Percentiles rank a stretch among this genome's conserved stretches.
Evolutionary conservation across 1,140 invertebrate species (phyloP).

Genomic region (Psilanteris sp.): DNA sequence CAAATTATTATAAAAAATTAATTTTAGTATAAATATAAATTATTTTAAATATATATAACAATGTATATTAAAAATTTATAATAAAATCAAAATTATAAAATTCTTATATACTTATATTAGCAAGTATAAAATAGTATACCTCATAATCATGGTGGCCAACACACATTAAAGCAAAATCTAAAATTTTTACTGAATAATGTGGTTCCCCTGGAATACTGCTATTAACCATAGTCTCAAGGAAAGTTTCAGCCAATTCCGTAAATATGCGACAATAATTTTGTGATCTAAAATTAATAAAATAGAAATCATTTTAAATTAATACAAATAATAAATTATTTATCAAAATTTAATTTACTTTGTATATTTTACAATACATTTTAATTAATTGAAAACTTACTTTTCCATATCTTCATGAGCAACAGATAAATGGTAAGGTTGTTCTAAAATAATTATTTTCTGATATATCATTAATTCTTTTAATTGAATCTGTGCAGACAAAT

Average conservation of each 20-base stretch:
- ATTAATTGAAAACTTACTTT: slow-evolving; percentile 80
- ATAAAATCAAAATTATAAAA: too few species aligned
- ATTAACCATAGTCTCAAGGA: slow-evolving; percentile 90
- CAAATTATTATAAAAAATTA: too few species aligned
- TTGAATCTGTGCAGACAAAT: slow-evolving; percentile 82
- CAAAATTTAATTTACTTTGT: too few species aligned
- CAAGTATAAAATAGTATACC: too few species aligned
- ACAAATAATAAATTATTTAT: too few species aligned
- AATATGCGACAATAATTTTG: slow-evolving; percentile 97
- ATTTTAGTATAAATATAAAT: too few species aligned
- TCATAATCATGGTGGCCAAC: slow-evolving; percentile 98
- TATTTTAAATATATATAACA: too few species aligned
- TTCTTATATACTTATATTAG: too few species aligned
- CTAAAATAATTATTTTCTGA: slow-evolving; percentile 88
- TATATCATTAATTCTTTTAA: slow-evolving; percentile 83
- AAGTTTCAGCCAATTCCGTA: slow-evolving; percentile 95
- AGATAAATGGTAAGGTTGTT: slow-evolving; percentile 93
- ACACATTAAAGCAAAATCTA: slow-evolving; percentile 94
- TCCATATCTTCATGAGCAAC: slow-evolving; percentile 96
- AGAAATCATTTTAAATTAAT: too few species aligned
- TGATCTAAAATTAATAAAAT: slow-evolving; percentile 83
- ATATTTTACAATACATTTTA: too few species aligned
- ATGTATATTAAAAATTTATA: too few species aligned
- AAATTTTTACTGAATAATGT: slow-evolving; percentile 90
- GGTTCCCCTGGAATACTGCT: slow-evolving; percentile 76